These are phyloP conservation scores for Hystrix cristata DNA, from an alignment of 2,113 vertebrate species.

Conservation along the genomic window DNA sequence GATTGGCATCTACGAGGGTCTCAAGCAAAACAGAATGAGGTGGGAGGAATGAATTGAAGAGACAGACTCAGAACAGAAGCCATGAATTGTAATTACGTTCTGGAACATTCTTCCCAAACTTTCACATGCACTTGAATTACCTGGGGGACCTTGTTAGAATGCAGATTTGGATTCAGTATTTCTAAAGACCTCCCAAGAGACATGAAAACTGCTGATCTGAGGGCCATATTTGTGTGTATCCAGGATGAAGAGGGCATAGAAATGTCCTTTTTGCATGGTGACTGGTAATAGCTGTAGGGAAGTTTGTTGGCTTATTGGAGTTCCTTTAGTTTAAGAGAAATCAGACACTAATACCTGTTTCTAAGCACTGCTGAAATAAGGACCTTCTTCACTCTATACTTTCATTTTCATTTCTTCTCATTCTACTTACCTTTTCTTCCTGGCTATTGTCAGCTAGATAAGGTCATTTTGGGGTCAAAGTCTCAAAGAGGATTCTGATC, in stretches of 20 bases:
- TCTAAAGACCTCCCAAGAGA: background rate
- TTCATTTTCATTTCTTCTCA: background rate
- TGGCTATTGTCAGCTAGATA: background rate
- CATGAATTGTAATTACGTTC: background rate
- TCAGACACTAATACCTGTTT: background rate
- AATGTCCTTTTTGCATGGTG: background rate
- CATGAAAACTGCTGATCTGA: background rate
- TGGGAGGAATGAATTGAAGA: background rate
- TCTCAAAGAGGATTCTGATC: background rate
- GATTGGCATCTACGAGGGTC: background rate
- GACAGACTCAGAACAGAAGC: constrained; percentile 1
- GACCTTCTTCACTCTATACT: background rate
- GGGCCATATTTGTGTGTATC: background rate
- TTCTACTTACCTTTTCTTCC: background rate
- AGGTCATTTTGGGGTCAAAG: background rate
- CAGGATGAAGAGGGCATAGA: background rate
- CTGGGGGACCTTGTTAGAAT: background rate
- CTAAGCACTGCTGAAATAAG: background rate
- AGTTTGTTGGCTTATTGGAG: background rate
- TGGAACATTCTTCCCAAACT: background rate
- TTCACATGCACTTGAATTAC: background rate
- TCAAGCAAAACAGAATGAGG: background rate
- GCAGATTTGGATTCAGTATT: background rate
- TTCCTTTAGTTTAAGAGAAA: background rate
- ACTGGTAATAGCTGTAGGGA: background rate